Conservation (phyloP, 1,140 invertebrate genomes). For the Philotrypesis tridentata region DNA sequence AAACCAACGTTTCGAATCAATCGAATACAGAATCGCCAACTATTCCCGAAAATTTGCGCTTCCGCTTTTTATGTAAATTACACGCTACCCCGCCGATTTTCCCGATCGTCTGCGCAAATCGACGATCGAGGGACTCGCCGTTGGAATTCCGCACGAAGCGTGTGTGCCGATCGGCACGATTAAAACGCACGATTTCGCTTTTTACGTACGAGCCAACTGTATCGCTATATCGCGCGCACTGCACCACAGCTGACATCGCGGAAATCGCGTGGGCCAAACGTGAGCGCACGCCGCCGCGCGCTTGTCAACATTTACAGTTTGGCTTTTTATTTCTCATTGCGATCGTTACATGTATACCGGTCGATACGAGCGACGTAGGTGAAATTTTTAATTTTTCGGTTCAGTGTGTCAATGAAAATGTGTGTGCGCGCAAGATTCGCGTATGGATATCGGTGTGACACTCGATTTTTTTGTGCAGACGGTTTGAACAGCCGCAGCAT, state of each 20-base stretch:
- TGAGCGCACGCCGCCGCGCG: background rate
- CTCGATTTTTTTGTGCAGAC: no score
- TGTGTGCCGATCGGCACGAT: no score
- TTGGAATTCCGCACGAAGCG: conserved; percentile 1
- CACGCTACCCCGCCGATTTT: background rate
- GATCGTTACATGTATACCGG: background rate
- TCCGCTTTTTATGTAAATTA: no score
- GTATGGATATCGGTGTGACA: no score
- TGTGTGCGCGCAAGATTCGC: no score
- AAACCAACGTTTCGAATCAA: no score
- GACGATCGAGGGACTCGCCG: background rate
- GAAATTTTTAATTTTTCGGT: background rate
- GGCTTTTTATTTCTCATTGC: background rate
- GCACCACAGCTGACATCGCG: background rate
- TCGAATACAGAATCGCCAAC: no score
- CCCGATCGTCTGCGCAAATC: background rate
- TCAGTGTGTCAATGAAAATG: no score
- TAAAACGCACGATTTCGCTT: conserved; percentile 1
- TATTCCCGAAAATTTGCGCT: background rate
- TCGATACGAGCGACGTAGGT: background rate
- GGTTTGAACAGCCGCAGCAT: no score
- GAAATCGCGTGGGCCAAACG: background rate
- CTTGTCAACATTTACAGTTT: background rate
- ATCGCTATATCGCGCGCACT: no score
- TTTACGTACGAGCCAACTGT: conserved; percentile 5